phyloP scores from a whole-genome alignment of 2,888 invertebrate species.

The Linyphia triangularis region DNA sequence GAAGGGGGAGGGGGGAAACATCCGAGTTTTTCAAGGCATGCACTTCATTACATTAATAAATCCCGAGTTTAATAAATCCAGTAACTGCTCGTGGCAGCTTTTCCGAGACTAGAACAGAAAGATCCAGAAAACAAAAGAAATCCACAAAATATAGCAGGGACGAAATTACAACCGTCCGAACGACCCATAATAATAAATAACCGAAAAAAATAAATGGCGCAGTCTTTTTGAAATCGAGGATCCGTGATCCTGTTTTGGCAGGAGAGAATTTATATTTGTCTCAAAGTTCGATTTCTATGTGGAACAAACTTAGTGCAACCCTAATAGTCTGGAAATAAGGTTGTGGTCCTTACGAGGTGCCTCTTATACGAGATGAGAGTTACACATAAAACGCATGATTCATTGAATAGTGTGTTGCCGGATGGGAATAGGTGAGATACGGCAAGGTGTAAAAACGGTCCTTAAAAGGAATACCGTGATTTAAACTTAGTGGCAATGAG shows the following conservation, averaged over 20 bases:
- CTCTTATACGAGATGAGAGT: not conserved
- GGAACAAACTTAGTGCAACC: not conserved
- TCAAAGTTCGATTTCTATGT: conserved; percentile 7
- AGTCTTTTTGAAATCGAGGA: conserved; percentile 10
- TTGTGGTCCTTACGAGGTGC: not conserved
- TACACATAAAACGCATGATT: not conserved
- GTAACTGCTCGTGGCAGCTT: not conserved
- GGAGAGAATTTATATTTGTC: conserved; percentile 50
- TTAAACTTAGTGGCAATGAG: too few species aligned
- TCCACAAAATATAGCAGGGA: not conserved
- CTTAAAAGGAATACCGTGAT: too few species aligned
- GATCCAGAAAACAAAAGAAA: not conserved
- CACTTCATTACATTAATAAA: not conserved
- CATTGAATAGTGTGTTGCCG: not conserved
- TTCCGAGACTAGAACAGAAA: not conserved
- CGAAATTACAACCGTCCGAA: conserved; percentile 31
- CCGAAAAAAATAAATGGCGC: conserved; percentile 40
- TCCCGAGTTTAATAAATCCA: not conserved
- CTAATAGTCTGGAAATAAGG: conserved; percentile 13
- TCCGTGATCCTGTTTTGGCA: conserved; percentile 24
- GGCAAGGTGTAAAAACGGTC: not conserved
- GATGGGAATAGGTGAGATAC: not conserved
- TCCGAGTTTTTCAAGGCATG: not conserved
- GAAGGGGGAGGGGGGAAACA: too few species aligned
- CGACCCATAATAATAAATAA: conserved; percentile 62